These are phyloP conservation scores for Campylorhamphus procurvoides DNA, from an alignment of 2,113 vertebrate species.

Conservation along the genomic window DNA sequence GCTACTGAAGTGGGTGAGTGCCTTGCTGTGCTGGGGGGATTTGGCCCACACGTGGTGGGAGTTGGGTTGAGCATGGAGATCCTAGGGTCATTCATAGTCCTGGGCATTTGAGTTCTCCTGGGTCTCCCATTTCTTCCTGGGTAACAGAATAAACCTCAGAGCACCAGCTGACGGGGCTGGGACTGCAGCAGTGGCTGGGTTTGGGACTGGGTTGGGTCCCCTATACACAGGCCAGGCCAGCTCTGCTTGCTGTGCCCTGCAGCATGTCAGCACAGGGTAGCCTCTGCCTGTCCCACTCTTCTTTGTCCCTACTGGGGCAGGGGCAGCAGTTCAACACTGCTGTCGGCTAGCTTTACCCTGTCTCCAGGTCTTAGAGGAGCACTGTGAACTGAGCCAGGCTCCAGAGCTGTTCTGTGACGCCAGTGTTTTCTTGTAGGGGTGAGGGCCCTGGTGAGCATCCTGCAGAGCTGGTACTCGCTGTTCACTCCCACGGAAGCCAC, in stretches of 20 bases:
- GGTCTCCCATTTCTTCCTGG: not conserved
- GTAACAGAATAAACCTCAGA: not conserved
- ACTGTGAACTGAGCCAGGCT: fast-evolving
- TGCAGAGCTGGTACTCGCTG: conserved; percentile 98
- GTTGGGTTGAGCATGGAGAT: fast-evolving
- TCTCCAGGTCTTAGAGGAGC: not conserved
- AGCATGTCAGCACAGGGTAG: not conserved
- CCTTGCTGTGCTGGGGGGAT: fast-evolving
- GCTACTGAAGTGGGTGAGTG: conserved; percentile 97
- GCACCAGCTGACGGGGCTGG: not conserved
- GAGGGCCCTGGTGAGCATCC: conserved; percentile 93
- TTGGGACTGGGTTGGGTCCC: not conserved
- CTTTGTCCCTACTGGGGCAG: not conserved
- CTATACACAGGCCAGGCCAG: not conserved
- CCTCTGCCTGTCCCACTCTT: not conserved
- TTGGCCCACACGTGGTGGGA: fast-evolving
- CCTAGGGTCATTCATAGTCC: not conserved
- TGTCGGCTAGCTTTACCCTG: not conserved
- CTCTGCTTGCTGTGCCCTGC: not conserved
- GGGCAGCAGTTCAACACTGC: not conserved
- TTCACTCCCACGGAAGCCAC: conserved; percentile 98
- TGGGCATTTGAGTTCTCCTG: not conserved
- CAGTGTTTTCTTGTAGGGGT: conserved; percentile 79
- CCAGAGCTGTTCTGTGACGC: not conserved
- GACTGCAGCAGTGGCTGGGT: fast-evolving